Evolutionary conservation across 2,113 vertebrate species (phyloP), one percentile per base, ranked within the genome.

Genomic region (Orthochromis malagaraziensis): DNA sequence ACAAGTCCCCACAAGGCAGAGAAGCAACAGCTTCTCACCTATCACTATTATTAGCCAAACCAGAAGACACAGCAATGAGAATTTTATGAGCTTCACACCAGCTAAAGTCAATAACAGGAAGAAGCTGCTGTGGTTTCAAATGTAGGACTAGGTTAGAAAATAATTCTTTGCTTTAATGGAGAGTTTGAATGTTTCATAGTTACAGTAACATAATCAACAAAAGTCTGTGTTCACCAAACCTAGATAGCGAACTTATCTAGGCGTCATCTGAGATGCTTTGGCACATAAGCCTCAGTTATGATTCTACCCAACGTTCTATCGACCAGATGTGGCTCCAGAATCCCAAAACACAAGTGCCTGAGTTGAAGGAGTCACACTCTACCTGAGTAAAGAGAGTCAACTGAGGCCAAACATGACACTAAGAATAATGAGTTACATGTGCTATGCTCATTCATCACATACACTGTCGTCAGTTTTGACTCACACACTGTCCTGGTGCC

Each of bases 321-420:
- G 6, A 29, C 26, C 55, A 58, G 55, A 58, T 58, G 0, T 58
- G 24, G 24, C 55, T 3, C 54, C 6, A 55, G 6, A 55, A 14
- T 55, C 54, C 0, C 1, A 8, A 55, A 58, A 58, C 14, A 17
- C 57, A 60, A 31, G 26, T 60, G 14, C 0, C 57, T 31, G 26
- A 60, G 57, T 31, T 60, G 29, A 60, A 60, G 26, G 13, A 29
- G 57, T 4, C 26, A 60, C 8, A 33, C 29, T 31, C 0, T 60
- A 6, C 29, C 14, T 1, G 29, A 60, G 29, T 60, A 33, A 60
- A 60, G 0, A 0, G 0, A 0, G 29, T 4, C 57, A 60, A 0
- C 0, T 60, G 3, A 33, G 29, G 0, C 5, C 26, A 19, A 19
- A 33, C 1, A 60, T 60, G 29, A 0, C 29, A 60, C 16, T 60